Percentiles rank a stretch among this genome's conserved stretches.
These are phyloP conservation scores for Petrocephalus microphthalmus DNA, from an alignment of 2,113 vertebrate genomes.

Conservation along the genomic window DNA sequence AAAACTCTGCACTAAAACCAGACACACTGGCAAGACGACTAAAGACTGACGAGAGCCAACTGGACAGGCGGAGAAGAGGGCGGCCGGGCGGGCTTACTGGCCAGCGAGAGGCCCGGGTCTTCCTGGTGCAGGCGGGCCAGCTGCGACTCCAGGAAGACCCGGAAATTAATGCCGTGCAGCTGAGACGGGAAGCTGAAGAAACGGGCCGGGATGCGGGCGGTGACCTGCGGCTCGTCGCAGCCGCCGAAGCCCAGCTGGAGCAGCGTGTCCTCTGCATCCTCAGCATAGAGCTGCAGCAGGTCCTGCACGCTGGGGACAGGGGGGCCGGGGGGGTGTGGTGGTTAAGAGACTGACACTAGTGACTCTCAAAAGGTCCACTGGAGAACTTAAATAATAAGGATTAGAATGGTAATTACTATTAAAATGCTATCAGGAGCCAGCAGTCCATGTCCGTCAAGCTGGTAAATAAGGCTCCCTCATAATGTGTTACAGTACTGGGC, in stretches of 20 bases:
- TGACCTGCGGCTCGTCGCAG: conserved; percentile 61
- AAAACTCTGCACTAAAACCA: background rate
- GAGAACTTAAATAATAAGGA: background rate
- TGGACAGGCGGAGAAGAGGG: background rate
- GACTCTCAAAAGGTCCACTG: background rate
- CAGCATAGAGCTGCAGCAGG: conserved; percentile 65
- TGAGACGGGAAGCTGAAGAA: conserved; percentile 79
- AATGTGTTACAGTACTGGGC: background rate
- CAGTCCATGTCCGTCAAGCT: background rate
- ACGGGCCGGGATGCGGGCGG: conserved; percentile 71
- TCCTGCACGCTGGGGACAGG: conserved; percentile 58
- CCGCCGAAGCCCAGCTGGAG: conserved; percentile 79
- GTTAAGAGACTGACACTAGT: background rate
- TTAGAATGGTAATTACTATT: background rate
- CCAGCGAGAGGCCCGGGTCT: conserved; percentile 77
- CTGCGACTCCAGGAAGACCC: conserved; percentile 80
- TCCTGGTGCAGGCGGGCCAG: conserved; percentile 70
- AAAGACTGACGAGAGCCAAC: background rate
- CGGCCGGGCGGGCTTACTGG: conserved; percentile 60
- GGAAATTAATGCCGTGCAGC: conserved; percentile 80
- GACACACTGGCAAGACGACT: background rate
- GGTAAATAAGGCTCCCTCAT: background rate
- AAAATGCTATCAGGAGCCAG: background rate
- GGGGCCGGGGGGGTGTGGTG: background rate
- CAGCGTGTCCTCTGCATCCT: conserved; percentile 78